These are phyloP conservation scores for Tachuris rubrigastra DNA, from an alignment of 2,113 vertebrate species.

Conservation along the genomic window DNA sequence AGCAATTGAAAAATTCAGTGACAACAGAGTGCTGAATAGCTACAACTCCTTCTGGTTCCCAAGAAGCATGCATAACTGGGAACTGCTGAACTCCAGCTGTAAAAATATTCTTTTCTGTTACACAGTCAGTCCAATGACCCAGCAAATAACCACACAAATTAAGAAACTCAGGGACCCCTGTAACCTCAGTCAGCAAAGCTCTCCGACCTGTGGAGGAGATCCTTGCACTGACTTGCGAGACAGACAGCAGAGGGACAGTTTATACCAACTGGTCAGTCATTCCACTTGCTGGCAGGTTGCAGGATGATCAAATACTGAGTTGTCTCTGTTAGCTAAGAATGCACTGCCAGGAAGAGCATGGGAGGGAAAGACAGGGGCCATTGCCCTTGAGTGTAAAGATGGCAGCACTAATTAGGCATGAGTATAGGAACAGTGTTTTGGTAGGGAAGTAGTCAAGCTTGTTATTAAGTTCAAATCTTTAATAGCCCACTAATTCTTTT, in stretches of 20 bases:
- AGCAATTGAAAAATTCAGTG: neutral
- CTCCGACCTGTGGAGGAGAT: fast-evolving
- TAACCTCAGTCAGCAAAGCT: neutral
- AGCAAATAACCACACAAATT: neutral
- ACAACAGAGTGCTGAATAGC: neutral
- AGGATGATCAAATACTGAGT: neutral
- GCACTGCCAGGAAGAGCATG: neutral
- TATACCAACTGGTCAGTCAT: neutral
- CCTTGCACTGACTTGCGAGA: neutral
- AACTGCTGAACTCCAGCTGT: neutral
- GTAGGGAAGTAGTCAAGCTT: slow-evolving; percentile 26
- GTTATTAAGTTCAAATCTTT: slow-evolving; percentile 51
- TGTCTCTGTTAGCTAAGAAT: neutral
- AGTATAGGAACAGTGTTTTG: slow-evolving; percentile 9
- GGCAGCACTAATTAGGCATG: slow-evolving; percentile 24
- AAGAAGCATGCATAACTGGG: neutral
- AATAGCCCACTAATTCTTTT: slow-evolving; percentile 46
- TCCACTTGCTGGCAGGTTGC: neutral
- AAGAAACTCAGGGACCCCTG: neutral
- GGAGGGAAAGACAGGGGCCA: neutral
- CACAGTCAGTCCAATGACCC: neutral
- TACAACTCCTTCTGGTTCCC: neutral
- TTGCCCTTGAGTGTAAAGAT: slow-evolving; percentile 2
- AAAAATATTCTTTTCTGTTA: neutral
- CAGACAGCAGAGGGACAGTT: neutral